phyloP scores from a whole-genome alignment of 2,888 invertebrate genomes.

The Microplitis deprimator region DNA sequence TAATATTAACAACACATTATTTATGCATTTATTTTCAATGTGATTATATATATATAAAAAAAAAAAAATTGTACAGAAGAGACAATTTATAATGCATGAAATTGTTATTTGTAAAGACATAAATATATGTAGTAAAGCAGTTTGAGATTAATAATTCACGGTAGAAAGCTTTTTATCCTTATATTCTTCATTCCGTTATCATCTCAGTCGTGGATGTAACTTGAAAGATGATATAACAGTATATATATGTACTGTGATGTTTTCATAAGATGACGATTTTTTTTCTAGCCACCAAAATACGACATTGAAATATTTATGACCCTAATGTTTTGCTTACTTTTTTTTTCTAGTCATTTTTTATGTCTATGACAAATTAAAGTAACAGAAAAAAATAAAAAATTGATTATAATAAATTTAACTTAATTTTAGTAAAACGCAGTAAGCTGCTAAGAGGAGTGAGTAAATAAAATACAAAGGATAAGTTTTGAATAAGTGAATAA shows the following conservation, averaged over 20 bases:
- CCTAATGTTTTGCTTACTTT: background rate
- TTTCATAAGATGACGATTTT: background rate
- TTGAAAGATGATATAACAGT: constrained; percentile 46
- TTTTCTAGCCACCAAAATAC: constrained; percentile 3
- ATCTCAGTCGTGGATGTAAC: constrained; percentile 29
- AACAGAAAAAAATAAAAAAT: background rate
- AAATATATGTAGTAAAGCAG: too few species aligned
- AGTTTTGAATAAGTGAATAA: background rate
- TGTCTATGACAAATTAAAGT: background rate
- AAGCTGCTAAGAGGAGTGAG: background rate
- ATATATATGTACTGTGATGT: constrained; percentile 23
- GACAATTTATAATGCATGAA: too few species aligned
- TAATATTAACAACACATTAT: too few species aligned
- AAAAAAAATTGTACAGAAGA: too few species aligned
- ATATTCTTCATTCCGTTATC: background rate
- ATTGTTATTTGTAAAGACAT: too few species aligned
- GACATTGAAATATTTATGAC: background rate
- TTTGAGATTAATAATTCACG: too few species aligned
- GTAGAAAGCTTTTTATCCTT: constrained; percentile 8
- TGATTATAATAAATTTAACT: background rate
- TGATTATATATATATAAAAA: too few species aligned
- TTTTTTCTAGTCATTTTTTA: constrained; percentile 7
- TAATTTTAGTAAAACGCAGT: background rate
- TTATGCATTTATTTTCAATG: too few species aligned
- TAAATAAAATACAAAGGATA: background rate